phyloP scores from a whole-genome alignment of 1,140 invertebrate genomes.

The Calliopsis andreniformis region DNA sequence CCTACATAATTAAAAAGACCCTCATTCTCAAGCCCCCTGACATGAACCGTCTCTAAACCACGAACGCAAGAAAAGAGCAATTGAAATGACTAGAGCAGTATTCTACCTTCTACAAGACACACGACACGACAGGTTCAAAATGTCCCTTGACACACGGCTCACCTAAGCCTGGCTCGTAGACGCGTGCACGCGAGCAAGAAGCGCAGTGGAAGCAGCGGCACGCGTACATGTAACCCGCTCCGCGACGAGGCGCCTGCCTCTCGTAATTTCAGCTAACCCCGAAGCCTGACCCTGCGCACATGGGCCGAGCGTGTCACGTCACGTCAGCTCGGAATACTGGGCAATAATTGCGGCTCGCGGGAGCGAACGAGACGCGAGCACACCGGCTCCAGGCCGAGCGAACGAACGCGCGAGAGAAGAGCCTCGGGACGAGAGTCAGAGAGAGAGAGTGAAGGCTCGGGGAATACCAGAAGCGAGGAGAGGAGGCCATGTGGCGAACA shows the following conservation, averaged over 20 bases:
- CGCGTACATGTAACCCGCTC: conserved; percentile 62
- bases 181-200: not conserved
- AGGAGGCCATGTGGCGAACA: conserved; percentile 65
- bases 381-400: not conserved
- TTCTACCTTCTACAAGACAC: too few relatives aligned
- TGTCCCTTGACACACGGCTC: too few relatives aligned
- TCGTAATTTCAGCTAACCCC: conserved; percentile 69
- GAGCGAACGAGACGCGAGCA: conserved; percentile 35
- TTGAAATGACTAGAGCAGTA: too few relatives aligned
- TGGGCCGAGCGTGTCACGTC: conserved; percentile 66
- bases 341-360: conserved; percentile 65
- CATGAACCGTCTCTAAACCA: too few relatives aligned
- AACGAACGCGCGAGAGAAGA: conserved; percentile 24
- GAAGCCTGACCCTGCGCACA: conserved; percentile 65
- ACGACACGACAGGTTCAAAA: too few relatives aligned
- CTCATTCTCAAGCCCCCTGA: too few relatives aligned
- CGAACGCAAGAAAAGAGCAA: too few relatives aligned
- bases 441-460: conserved; percentile 15
- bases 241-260: conserved; percentile 54
- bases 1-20: too few relatives aligned
- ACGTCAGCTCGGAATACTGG: conserved; percentile 64
- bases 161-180: conserved; percentile 39
- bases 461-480: conserved; percentile 53
- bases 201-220: conserved; percentile 47
- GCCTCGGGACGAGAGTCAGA: conserved; percentile 30